Base-by-base conservation (phyloP, 2,888 invertebrate genomes). In the Petrophora chlorosata region DNA sequence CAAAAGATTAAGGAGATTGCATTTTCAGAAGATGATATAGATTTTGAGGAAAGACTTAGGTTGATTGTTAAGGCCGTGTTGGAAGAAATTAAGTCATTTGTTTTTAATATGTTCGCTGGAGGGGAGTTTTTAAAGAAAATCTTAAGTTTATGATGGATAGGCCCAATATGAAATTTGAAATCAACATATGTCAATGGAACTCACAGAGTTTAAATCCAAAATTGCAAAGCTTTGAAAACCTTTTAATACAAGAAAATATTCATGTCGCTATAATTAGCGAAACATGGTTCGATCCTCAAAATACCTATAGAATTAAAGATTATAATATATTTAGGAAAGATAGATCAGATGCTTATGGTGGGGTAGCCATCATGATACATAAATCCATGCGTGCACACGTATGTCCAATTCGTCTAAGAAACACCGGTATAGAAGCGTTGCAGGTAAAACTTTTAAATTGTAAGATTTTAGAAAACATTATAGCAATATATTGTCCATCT, bases 401-500 rank as follows among this genome's bases (percentile, higher is more conserved):
- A 7, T 29, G 5, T 19, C 17, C 12, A 3, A 3, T 54, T 2
- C 13, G 4, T 15, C 10, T 33, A 7, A 13, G 0, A 5, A 65
- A 60, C 15, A 0, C 34, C 0, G 51, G 40, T 0, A 58, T 61
- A n/a, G 55, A 65, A 50, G 7, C 52, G 1, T 0, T 62, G 3
- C 17, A 28, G 22, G 9, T 61, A 4, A 23, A 25, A 17, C 12
- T 48, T 2, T 10, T 14, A 0, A 50, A 50, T 14, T 50, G 50
- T 23, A 13, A 35, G 1, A 5, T 23, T 14, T 5, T 43, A n/a
- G 30, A 40, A 10, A 25, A 53, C 19, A 7, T 53, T n/a, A 15
- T 39, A 8, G 32, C 43, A 4, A 9, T 63, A 4, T 63, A 63
- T 19, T 63, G 59, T 30, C 55, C 61, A 3, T 25, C 48, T 1